Evolutionary conservation across 1,140 invertebrate genomes (phyloP), one percentile per base, ranked within the genome.

Genomic region (Drosophila parvula): DNA sequence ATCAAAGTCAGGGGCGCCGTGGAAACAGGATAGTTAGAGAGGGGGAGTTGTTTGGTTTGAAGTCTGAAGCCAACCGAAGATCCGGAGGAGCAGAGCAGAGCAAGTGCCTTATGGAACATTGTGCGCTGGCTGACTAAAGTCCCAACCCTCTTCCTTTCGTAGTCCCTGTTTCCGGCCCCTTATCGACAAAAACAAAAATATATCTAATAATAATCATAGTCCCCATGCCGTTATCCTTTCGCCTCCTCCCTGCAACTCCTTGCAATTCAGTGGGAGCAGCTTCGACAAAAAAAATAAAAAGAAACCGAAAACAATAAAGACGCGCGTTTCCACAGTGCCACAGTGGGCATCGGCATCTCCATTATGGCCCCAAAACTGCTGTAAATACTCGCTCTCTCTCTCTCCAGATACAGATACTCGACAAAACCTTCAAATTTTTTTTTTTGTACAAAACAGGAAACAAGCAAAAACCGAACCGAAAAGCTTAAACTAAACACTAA

Each of bases 21-120:
- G 38, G 18, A 8, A n/a, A 14, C 5, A 1, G 48, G 30, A 12
- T 3, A 34, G 7, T 34, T 28, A 27, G 36, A 41, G 16, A 60
- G 18, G 12, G 18, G 48, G 32, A 38, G 32, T 11, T 27, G 50
- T 7, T 16, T 12, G 50, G 16, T 16, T 12, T n/a, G 0, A 22
- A 40, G 53, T 47, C 30, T 41, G 12, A 53, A 34, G 71, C 48
- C 47, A 71, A 36, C 30, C 36, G 40, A 74, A 55, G 45, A 48
- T 70, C 67, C 70, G 62, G 41, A 69, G 61, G 65, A 69, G 60
- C 69, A 50, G 56, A 84, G 67, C 76, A 78, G 78, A 71, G 78
- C 73, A 78, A 85, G 81, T 81, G 81, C 81, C 78, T 85, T 85
- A 84, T 63, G 78, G 81, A 85, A 81, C 64, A 76, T 59, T 48